These are phyloP conservation scores for Operophtera brumata DNA, from an alignment of 2,888 invertebrate genomes.

Conservation along the genomic window DNA sequence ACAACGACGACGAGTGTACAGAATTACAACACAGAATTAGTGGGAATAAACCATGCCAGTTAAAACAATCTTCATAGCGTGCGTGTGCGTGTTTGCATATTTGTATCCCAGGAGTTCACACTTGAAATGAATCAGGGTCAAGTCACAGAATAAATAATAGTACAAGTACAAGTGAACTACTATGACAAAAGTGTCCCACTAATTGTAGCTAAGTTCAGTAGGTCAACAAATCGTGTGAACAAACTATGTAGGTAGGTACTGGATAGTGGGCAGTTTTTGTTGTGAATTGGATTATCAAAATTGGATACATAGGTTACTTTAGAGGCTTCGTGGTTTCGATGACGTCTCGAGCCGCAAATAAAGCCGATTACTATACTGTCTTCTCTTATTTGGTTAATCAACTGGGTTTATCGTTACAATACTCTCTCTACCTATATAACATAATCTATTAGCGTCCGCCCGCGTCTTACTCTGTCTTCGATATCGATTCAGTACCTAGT, in stretches of 20 bases:
- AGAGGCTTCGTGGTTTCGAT: constrained; percentile 10
- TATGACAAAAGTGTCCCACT: not conserved
- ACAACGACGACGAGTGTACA: too few relatives aligned
- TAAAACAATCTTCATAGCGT: not conserved
- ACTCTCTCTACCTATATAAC: not conserved
- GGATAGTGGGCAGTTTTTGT: not conserved
- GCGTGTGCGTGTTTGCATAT: not conserved
- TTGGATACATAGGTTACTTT: constrained; percentile 12
- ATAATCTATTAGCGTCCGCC: too few relatives aligned
- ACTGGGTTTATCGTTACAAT: not conserved
- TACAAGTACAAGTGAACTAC: too few relatives aligned
- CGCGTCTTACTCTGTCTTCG: too few relatives aligned
- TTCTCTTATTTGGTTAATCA: not conserved
- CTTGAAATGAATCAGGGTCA: too few relatives aligned
- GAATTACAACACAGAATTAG: too few relatives aligned
- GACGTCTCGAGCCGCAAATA: constrained; percentile 7
- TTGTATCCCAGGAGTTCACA: not conserved
- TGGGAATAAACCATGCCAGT: too few relatives aligned
- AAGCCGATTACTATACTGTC: constrained; percentile 12
- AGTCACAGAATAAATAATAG: too few relatives aligned
- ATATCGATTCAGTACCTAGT: too few relatives aligned
- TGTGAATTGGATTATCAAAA: constrained; percentile 17
- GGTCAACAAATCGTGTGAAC: not conserved
- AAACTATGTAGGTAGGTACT: too few relatives aligned
- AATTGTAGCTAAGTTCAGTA: not conserved